phyloP scores from a whole-genome alignment of 1,140 invertebrate species.

The Wiebesia pumilae region DNA sequence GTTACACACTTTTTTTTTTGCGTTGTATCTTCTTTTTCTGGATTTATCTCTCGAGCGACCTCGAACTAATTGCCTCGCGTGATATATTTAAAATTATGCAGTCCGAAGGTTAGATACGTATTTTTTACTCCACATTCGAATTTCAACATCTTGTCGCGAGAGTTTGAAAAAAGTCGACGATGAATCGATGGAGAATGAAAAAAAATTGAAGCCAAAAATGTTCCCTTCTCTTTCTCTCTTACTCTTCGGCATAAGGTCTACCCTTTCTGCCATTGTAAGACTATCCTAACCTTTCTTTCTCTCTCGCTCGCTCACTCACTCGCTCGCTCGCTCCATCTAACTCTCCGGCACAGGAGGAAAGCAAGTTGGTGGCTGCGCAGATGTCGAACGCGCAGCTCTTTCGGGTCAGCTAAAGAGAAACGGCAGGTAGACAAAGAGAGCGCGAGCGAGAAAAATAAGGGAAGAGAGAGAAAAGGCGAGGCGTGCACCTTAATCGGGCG shows the following conservation, averaged over 20 bases:
- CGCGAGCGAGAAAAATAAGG: not conserved
- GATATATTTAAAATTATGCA: not conserved
- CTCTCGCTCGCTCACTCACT: too few species aligned
- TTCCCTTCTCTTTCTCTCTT: not conserved
- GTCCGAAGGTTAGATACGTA: not conserved
- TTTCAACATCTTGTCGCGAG: not conserved
- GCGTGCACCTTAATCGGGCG: constrained; percentile 14
- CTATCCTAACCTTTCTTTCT: not conserved
- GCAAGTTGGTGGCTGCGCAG: constrained; percentile 15
- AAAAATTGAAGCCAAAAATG: not conserved
- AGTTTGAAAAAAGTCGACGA: not conserved
- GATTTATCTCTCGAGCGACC: not conserved
- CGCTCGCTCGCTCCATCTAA: not conserved
- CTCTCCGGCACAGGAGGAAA: not conserved
- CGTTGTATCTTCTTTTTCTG: not conserved
- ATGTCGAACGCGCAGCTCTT: not conserved
- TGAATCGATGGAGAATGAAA: not conserved
- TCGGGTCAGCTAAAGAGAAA: constrained; percentile 20
- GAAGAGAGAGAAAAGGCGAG: not conserved
- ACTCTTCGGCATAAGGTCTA: not conserved
- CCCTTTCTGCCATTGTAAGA: not conserved
- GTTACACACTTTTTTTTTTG: not conserved
- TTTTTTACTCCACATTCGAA: not conserved
- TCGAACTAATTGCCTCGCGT: not conserved
- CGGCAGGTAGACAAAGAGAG: constrained; percentile 3